phyloP scores from a whole-genome alignment of 2,888 invertebrate species.

The Hypena proboscidalis region DNA sequence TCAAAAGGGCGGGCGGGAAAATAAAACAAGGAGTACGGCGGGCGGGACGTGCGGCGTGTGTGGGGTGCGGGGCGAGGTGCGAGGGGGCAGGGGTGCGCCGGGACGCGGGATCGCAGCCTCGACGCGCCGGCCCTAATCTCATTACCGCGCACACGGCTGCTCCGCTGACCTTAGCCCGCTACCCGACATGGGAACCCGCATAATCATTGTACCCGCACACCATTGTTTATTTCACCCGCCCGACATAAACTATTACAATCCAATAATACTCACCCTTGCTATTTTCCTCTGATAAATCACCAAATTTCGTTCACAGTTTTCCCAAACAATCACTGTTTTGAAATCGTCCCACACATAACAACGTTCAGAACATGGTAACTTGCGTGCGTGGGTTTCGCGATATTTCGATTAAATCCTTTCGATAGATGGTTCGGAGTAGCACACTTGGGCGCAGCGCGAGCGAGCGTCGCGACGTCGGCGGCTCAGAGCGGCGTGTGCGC shows the following conservation, averaged over 20 bases:
- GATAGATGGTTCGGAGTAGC: slow-evolving; percentile 52
- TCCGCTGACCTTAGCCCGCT: slow-evolving; percentile 63
- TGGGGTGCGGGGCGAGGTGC: slow-evolving; percentile 21
- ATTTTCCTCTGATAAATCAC: slow-evolving; percentile 27
- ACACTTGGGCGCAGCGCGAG: slow-evolving; percentile 70
- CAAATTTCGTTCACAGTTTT: slow-evolving; percentile 43
- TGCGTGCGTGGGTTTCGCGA: slow-evolving; percentile 55
- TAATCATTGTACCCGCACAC: slow-evolving; percentile 35
- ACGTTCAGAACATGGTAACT: slow-evolving; percentile 64
- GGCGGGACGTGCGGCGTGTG: slow-evolving; percentile 38
- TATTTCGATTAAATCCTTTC: slow-evolving; percentile 54
- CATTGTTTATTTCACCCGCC: slow-evolving; percentile 30
- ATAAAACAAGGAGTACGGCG: slow-evolving; percentile 48
- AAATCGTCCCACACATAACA: slow-evolving; percentile 55
- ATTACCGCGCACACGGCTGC: slow-evolving; percentile 65
- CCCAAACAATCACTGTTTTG: slow-evolving; percentile 52
- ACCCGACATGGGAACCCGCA: slow-evolving; percentile 55
- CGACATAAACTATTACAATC: slow-evolving; percentile 9
- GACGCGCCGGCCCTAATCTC: slow-evolving; percentile 65
- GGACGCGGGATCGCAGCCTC: slow-evolving; percentile 45
- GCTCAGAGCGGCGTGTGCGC: slow-evolving; percentile 77
- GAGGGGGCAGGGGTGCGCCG: slow-evolving; percentile 38
- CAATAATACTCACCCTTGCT: slow-evolving; percentile 37
- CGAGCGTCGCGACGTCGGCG: slow-evolving; percentile 82
- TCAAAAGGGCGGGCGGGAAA: slow-evolving; percentile 53